Percentiles rank a stretch among this genome's conserved stretches.
Conservation (phyloP, 2,888 invertebrate species). For the Pomacea canaliculata region DNA sequence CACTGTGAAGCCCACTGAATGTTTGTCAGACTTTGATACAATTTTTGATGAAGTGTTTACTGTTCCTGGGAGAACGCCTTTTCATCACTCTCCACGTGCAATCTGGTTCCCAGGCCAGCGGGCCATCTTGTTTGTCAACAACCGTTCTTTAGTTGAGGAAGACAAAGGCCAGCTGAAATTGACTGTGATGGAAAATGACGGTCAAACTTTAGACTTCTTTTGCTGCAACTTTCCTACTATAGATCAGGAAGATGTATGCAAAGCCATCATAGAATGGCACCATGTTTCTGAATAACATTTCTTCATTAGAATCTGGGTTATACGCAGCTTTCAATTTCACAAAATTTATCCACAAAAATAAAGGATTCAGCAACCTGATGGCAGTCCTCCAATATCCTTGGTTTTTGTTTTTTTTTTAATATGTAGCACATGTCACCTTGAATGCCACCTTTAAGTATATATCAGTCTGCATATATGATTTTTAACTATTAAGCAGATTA, state of each 20-base stretch:
- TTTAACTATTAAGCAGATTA: too few relatives aligned
- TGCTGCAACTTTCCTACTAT: constrained; percentile 1
- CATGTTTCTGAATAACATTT: not conserved
- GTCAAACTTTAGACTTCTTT: constrained; percentile 1
- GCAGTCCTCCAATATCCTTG: too few relatives aligned
- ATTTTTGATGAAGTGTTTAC: constrained; percentile 33
- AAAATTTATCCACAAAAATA: too few relatives aligned
- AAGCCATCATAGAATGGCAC: constrained; percentile 10
- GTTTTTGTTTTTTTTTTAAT: too few relatives aligned
- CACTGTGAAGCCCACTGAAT: constrained; percentile 13
- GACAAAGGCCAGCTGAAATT: constrained; percentile 23
- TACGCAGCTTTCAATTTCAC: too few relatives aligned
- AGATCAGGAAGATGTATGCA: not conserved
- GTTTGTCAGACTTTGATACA: constrained; percentile 29
- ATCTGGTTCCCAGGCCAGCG: constrained; percentile 31
- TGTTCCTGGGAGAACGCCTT: constrained; percentile 26
- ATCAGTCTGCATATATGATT: too few relatives aligned
- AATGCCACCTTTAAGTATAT: too few relatives aligned
- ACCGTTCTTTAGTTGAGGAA: constrained; percentile 30
- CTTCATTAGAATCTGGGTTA: too few relatives aligned
- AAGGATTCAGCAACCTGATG: too few relatives aligned
- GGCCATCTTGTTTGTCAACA: constrained; percentile 34
- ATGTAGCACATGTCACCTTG: too few relatives aligned
- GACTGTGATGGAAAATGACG: constrained; percentile 9
- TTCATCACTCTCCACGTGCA: constrained; percentile 28